Evolutionary conservation across 2,888 invertebrate species (phyloP).

Genomic region (Thysanoteuthis rhombus): DNA sequence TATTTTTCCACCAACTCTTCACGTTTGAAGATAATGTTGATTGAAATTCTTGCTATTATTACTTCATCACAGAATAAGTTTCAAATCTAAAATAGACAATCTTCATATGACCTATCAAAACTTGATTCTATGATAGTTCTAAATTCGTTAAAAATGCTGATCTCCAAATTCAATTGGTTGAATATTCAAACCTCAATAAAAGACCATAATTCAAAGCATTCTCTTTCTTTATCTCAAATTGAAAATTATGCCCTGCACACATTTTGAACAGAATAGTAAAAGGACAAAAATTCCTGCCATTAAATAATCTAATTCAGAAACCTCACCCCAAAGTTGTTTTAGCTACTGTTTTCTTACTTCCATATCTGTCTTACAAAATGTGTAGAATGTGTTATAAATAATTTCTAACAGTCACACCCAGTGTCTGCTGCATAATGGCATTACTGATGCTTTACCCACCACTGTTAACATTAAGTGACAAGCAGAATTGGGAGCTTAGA

Average conservation of each 20-base stretch:
- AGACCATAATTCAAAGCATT: background rate
- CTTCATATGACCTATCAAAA: too few species aligned
- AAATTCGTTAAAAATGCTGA: background rate
- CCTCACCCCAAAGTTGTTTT: background rate
- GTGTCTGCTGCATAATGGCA: background rate
- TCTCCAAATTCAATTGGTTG: background rate
- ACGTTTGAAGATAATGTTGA: too few species aligned
- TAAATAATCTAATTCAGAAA: background rate
- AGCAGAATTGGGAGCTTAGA: too few species aligned
- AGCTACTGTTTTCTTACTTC: background rate
- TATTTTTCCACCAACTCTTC: too few species aligned
- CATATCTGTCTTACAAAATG: too few species aligned
- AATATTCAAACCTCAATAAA: too few species aligned
- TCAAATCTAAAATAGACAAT: too few species aligned
- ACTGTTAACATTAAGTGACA: too few species aligned
- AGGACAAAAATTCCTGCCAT: background rate
- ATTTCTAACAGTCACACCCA: background rate
- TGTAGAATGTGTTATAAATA: background rate
- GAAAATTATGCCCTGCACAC: background rate
- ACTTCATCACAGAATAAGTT: too few species aligned
- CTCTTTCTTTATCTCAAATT: background rate
- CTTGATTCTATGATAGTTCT: too few species aligned
- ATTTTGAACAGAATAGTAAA: too few species aligned
- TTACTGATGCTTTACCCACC: background rate
- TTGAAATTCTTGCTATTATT: too few species aligned